Evolutionary conservation across 2,797 vertebrate genomes (phyloP).

Genomic region (Neosalanx taihuensis): DNA sequence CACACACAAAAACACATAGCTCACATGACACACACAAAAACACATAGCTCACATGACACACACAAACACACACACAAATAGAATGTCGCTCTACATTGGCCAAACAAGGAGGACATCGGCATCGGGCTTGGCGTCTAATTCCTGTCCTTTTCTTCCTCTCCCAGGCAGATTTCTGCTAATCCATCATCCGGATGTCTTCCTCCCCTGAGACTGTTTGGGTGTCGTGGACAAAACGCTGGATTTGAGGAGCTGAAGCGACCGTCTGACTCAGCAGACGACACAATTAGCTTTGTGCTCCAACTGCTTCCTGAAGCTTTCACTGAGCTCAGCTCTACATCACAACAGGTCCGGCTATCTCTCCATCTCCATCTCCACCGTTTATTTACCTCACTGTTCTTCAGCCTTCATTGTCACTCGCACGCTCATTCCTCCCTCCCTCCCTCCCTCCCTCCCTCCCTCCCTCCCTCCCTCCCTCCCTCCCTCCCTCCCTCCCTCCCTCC

Average conservation of each 20-base stretch:
- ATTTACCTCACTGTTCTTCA: not conserved
- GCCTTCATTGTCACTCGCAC: not conserved
- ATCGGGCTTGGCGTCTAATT: not conserved
- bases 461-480: not conserved
- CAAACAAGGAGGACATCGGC: too few relatives aligned
- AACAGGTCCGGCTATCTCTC: not conserved
- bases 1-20: too few relatives aligned
- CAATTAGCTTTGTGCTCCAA: not conserved
- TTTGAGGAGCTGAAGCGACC: not conserved
- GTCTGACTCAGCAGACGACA: not conserved
- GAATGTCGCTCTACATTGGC: too few relatives aligned
- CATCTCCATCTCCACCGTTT: not conserved
- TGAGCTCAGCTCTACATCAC: not conserved
- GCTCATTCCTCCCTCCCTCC: not conserved
- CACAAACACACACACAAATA: too few relatives aligned
- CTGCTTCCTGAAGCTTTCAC: not conserved
- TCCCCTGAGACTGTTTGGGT: not conserved
- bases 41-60: too few relatives aligned
- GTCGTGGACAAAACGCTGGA: not conserved
- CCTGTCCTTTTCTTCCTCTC: not conserved
- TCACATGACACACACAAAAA: too few relatives aligned
- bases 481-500: not conserved
- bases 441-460: not conserved
- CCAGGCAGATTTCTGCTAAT: not conserved
- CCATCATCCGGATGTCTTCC: not conserved